Evolutionary conservation across 2,888 invertebrate species (phyloP).

Genomic region (Drosophila stalkeri): DNA sequence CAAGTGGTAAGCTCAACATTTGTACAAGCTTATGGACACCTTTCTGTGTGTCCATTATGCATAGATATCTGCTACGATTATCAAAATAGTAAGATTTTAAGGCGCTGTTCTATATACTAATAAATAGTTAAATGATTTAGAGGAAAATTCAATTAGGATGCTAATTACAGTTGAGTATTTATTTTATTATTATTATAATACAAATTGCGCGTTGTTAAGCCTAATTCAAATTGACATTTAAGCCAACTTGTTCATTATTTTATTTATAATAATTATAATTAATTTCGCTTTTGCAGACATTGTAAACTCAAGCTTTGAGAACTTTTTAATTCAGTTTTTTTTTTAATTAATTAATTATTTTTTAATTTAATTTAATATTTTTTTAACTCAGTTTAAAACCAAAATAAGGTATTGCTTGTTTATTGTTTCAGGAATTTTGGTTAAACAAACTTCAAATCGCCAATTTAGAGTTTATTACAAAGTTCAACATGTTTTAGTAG

Average conservation of each 20-base stretch:
- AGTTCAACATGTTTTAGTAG: not conserved
- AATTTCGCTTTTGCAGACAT: not conserved
- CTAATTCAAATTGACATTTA: not conserved
- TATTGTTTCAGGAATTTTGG: not conserved
- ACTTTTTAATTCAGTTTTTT: not conserved
- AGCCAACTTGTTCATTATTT: not conserved
- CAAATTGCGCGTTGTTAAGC: not conserved
- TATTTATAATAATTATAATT: not conserved
- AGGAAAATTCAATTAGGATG: no score
- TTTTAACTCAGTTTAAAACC: not conserved
- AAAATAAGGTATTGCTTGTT: not conserved
- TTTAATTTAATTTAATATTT: no score
- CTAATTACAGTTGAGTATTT: no score
- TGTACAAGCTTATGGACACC: not conserved
- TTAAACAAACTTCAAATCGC: not conserved
- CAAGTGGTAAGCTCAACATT: slow-evolving; percentile 56
- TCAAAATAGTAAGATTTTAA: not conserved
- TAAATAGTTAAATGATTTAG: not conserved
- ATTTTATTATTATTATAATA: not conserved
- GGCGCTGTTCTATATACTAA: not conserved
- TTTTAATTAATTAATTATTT: no score
- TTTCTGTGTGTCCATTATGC: not conserved
- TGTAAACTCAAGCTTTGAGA: not conserved
- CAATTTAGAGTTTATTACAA: not conserved
- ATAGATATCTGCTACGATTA: not conserved